These are phyloP conservation scores for Conomelus anceps DNA, from an alignment of 2,888 invertebrate genomes.

Conservation along the genomic window DNA sequence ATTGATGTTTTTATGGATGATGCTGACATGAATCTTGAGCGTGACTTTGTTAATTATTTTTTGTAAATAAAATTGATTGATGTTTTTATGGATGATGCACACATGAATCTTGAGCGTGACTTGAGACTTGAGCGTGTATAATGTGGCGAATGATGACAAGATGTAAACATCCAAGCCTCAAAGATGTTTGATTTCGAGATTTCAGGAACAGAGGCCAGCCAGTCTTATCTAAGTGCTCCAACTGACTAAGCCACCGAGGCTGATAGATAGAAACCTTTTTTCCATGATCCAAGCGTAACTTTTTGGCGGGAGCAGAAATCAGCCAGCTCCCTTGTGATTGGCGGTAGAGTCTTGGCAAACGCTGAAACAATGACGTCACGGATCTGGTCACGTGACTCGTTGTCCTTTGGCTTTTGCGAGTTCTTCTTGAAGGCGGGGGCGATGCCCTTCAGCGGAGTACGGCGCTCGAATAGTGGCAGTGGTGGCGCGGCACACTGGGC, in stretches of 20 bases:
- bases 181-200: too few species aligned
- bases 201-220: too few species aligned
- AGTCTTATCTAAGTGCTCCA: background rate
- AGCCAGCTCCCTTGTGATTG: conserved; percentile 46
- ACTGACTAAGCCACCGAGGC: too few species aligned
- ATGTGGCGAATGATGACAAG: too few species aligned
- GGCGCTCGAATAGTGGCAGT: background rate
- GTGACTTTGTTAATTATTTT: too few species aligned
- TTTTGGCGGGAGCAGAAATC: conserved; percentile 37
- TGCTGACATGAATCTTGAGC: too few species aligned
- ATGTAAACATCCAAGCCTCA: too few species aligned
- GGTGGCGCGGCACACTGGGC: background rate
- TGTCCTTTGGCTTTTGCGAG: background rate
- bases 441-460: background rate
- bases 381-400: background rate
- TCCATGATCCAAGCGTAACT: conserved; percentile 24
- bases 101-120: too few species aligned
- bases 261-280: conserved; percentile 28
- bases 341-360: conserved; percentile 47
- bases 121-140: too few species aligned
- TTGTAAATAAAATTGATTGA: too few species aligned
- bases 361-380: conserved; percentile 48
- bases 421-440: background rate
- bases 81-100: too few species aligned
- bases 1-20: too few species aligned